These are phyloP conservation scores for Amphiprion clarkii DNA, from an alignment of 2,797 vertebrate genomes.

Conservation along the genomic window DNA sequence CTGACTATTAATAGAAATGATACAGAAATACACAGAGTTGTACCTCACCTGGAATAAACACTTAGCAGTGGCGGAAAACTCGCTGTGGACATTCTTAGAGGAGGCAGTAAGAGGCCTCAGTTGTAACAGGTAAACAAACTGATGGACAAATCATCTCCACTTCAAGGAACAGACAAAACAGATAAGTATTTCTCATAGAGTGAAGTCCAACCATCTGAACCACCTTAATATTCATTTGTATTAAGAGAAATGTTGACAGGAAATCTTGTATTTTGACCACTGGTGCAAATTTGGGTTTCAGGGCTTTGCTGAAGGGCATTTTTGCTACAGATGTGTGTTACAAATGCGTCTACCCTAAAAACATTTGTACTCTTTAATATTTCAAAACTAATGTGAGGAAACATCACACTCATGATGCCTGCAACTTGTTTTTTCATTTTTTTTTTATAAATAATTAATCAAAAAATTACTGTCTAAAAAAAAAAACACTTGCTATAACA, in stretches of 20 bases:
- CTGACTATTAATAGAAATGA: slow-evolving; percentile 42
- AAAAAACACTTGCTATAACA: background rate
- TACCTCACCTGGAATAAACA: slow-evolving; percentile 12
- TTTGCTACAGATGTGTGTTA: slow-evolving; percentile 5
- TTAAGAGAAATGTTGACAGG: slow-evolving; percentile 10
- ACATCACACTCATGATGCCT: background rate
- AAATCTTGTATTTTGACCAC: slow-evolving; percentile 19
- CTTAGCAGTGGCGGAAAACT: slow-evolving; percentile 7
- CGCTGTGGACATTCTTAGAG: background rate
- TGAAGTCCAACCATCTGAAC: slow-evolving; percentile 1
- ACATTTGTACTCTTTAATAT: background rate
- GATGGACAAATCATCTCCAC: slow-evolving; percentile 15
- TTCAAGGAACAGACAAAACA: slow-evolving; percentile 3
- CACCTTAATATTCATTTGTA: slow-evolving; percentile 15
- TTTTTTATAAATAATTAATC: background rate
- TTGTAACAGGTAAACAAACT: slow-evolving; percentile 23
- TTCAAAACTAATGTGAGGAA: background rate
- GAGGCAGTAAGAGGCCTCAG: slow-evolving; percentile 21
- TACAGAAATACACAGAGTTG: slow-evolving; percentile 2
- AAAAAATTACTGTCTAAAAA: background rate
- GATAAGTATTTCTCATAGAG: background rate
- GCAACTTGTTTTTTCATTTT: background rate
- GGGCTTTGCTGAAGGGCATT: slow-evolving; percentile 15
- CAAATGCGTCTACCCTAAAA: slow-evolving; percentile 3
- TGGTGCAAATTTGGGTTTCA: slow-evolving; percentile 15